Evolutionary conservation across 1,140 invertebrate species (phyloP), one percentile per base, ranked within the genome.

Genomic region (Heliconius nattereri): DNA sequence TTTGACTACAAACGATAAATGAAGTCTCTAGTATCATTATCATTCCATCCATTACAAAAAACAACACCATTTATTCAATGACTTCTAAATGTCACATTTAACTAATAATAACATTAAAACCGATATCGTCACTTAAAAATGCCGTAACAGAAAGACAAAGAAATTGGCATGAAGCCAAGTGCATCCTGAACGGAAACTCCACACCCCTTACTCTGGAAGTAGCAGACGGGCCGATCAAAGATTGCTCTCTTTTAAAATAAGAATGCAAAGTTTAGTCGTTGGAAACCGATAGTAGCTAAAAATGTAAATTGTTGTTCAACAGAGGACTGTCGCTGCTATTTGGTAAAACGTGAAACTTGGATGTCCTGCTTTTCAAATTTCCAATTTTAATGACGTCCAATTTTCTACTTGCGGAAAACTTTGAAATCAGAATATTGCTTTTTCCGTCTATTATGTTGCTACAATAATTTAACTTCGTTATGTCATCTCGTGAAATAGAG

Each of bases 131-230:
- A 90, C 84, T 89, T 84, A 84, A 87, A 87, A 83, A 79, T 78
- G 84, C 75, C 84, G 87, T 89, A 88, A 89, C 89, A 89, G n/a
- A 66, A 29, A 92, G 91, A 90, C 90, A 89, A 91, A 92, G 90
- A 90, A 91, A 89, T 91, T 94, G 92, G 92, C 90, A 76, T 80
- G 26, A 74, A 76, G 92, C 92, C 92, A 94, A 76, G 60, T 75
- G 78, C 75, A 80, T 85, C 83, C 76, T 78, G 77, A 82, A 82
- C 84, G 79, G 83, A 85, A 81, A 79, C 81, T 79, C 73, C 79
- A 78, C 78, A 52, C 75, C 78, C 78, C 78, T 78, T 76, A 82
- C 80, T 77, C 88, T 89, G 85, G 82, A 87, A 86, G 89, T 85
- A 85, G 79, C 80, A 84, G 85, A 79, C 77, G 82, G 84, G 81